These are phyloP conservation scores for Ellobius talpinus DNA, from an alignment of 2,113 vertebrate species.

Conservation along the genomic window DNA sequence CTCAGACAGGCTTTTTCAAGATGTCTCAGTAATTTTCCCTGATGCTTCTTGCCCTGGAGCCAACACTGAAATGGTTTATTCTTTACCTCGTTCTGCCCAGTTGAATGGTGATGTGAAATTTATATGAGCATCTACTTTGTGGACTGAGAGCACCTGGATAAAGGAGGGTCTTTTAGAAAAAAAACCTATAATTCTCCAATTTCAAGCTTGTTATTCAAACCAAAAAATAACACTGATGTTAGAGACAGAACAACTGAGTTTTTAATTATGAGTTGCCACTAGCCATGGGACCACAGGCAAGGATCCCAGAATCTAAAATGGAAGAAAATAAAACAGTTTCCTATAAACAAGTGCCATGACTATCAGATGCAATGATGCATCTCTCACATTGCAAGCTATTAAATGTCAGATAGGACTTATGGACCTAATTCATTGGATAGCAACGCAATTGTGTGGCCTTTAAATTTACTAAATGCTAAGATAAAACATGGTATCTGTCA, in stretches of 20 bases:
- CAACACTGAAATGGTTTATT: not conserved
- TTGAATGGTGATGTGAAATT: not conserved
- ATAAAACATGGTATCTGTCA: not conserved
- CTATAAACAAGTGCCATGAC: not conserved
- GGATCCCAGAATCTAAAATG: not conserved
- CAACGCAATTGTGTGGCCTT: not conserved
- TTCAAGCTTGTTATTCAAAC: not conserved
- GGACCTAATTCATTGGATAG: constrained; percentile 5
- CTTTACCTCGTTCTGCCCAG: constrained; percentile 49
- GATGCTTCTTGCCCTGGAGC: not conserved
- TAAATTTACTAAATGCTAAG: constrained; percentile 25
- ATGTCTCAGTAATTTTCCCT: not conserved
- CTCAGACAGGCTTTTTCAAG: not conserved
- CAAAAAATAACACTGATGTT: not conserved
- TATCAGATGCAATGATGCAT: not conserved
- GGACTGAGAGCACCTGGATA: not conserved
- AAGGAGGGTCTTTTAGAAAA: constrained; percentile 40
- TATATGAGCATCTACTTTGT: constrained; percentile 1
- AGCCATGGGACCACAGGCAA: not conserved
- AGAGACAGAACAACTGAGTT: not conserved
- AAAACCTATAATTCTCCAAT: not conserved
- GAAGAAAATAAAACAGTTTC: not conserved
- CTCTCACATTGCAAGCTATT: not conserved
- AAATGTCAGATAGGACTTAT: constrained; percentile 25
- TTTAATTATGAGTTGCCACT: constrained; percentile 28